Base-by-base conservation (phyloP, 2,113 vertebrate species). In the Columba janthina region DNA sequence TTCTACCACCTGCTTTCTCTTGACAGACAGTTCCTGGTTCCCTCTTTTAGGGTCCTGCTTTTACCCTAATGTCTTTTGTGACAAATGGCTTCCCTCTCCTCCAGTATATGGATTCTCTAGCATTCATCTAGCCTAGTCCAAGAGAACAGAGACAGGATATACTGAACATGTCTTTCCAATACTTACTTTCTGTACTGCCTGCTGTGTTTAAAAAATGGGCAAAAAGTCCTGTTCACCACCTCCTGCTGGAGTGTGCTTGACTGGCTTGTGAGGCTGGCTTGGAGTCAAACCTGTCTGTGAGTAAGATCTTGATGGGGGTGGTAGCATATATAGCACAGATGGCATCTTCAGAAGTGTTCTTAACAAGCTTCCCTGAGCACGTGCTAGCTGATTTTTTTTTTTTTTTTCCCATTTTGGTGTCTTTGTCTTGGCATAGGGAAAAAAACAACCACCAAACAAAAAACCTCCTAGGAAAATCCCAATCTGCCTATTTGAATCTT, bases 301-400 rank as follows among this genome's bases (percentile, higher is more conserved):
- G 62, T 83, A 88, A 94, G 60, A 90, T 93, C 51, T 85, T 29
- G 40, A n/a, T 73, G 92, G 86, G 66, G 71, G 77, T 89, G 91
- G 84, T 18, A 77, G 73, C 70, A 42, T 0, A 28, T 60, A 21
- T 72, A 85, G 74, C 71, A 79, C 88, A 94, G 90, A 90, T 95
- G 71, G 88, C 54, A 24, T 76, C 54, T 91, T 93, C 71, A 88
- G 79, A 93, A 76, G 57, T 0, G 3, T 56, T 61, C 58, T 44
- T 85, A 51, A 57, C 53, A 67, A 60, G 65, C 67, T 65, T 85
- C 50, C 42, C 28, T 66, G 25, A 88, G 66, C 89, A 85, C 4
- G 3, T 83, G 85, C 50, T 66, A 53, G 56, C 17, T 94, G 21
- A 36, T 6, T 44, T 3, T 7, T 14, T 26, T 12, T 28, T 75